Evolutionary conservation across 2,113 vertebrate species (phyloP), one percentile per base, ranked within the genome.

Genomic region (Bujurquina vittata): DNA sequence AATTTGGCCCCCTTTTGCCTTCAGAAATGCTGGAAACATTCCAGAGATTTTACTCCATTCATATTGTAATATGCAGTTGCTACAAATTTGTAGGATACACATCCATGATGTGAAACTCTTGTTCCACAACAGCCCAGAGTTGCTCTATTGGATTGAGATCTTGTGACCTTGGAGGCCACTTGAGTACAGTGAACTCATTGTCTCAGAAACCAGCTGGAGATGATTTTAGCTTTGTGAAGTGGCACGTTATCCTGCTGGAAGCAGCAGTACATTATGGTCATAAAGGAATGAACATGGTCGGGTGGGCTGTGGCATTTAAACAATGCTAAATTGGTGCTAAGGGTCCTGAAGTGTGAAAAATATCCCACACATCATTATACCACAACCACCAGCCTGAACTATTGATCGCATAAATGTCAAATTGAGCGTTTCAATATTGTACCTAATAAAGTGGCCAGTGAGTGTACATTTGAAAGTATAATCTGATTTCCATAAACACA

Each of bases 401-500:
- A 8, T 17, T 46, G 0, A 46, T 49, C 43, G 37, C 37, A 65
- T 43, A 43, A 23, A 22, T 65, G 35, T 23, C 4, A n/a, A 65
- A 0, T 43, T 65, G 62, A 65, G 15, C 37, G 0, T 33, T 33
- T 33, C 1, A 33, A 33, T 2, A 37, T 37, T 65, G 62, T 65
- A 17, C 37, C 37, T 43, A 65, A 65, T 43, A 43, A 43, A 65
- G 12, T 65, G 62, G 37, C 17, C 37, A 43, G 37, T 65, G 7
- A 61, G 59, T 0, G 59, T 60, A 60, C 31, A 60, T 20, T 10
- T 61, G 59, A 35, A 18, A 35, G 59, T 33, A 4, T 35, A 18
- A 35, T 35, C 59, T 61, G 31, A 35, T 11, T 61, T 17, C 1
- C 59, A 60, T 26, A 10, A 59, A 0, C 58, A 59, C 5, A 60